These are phyloP conservation scores for Apocheima hispidaria DNA, from an alignment of 2,888 invertebrate genomes.

Conservation along the genomic window DNA sequence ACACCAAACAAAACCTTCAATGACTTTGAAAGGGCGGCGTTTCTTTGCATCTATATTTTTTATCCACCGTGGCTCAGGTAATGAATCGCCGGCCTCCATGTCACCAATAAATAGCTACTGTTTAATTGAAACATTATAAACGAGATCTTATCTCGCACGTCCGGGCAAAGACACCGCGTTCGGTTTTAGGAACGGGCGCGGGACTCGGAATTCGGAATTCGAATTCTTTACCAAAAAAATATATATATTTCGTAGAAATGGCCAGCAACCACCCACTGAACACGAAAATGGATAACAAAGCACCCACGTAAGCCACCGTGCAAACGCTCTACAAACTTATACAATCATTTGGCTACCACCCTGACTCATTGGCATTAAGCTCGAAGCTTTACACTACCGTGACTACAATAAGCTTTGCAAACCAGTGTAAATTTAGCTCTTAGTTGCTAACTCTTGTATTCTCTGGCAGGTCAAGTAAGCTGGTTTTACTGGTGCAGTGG, in stretches of 20 bases:
- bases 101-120: conserved; percentile 84
- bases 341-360: not conserved
- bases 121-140: conserved; percentile 85
- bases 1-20: conserved; percentile 33
- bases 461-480: conserved; percentile 39
- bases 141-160: conserved; percentile 72
- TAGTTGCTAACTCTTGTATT: not conserved
- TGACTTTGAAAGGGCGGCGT: conserved; percentile 58
- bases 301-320: conserved; percentile 63
- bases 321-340: conserved; percentile 49
- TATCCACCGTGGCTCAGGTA: conserved; percentile 65
- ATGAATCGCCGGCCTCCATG: conserved; percentile 70
- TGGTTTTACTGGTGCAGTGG: conserved; percentile 54
- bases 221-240: conserved; percentile 44
- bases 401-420: conserved; percentile 38
- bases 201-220: conserved; percentile 52
- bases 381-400: conserved; percentile 40
- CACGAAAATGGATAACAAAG: conserved; percentile 63
- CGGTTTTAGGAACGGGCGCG: conserved; percentile 64
- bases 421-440: conserved; percentile 57
- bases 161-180: conserved; percentile 70
- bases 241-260: conserved; percentile 35
- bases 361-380: conserved; percentile 18
- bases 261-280: conserved; percentile 58
- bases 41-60: conserved; percentile 62